Percentiles rank a stretch among this genome's conserved stretches.
These are phyloP conservation scores for Pangasius sanitwongsei DNA, from an alignment of 2,797 vertebrate genomes.

Conservation along the genomic window DNA sequence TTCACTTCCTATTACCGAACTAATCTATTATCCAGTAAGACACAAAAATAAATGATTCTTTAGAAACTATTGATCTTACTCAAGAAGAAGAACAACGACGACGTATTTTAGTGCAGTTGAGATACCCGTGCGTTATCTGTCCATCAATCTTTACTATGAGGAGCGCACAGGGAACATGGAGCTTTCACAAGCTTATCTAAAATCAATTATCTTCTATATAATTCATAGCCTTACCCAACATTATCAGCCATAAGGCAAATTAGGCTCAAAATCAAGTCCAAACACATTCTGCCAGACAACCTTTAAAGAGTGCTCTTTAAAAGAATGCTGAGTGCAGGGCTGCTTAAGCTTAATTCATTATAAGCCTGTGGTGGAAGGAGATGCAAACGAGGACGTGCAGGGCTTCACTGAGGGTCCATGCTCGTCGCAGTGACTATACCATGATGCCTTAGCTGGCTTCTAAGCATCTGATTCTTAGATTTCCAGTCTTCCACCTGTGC, in stretches of 20 bases:
- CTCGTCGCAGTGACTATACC: slow-evolving; percentile 75
- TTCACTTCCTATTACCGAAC: not conserved
- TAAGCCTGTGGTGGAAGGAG: not conserved
- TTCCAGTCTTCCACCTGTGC: slow-evolving; percentile 80
- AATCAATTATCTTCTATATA: slow-evolving; percentile 9
- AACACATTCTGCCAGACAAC: not conserved
- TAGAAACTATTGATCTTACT: slow-evolving; percentile 15
- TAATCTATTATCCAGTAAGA: slow-evolving; percentile 8
- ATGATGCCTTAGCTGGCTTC: slow-evolving; percentile 76
- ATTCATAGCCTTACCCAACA: not conserved
- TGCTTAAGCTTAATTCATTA: slow-evolving; percentile 9
- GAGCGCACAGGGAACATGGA: not conserved
- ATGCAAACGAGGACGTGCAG: not conserved
- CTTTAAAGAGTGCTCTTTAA: not conserved
- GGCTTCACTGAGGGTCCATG: slow-evolving; percentile 73
- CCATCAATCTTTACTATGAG: not conserved
- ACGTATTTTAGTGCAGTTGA: slow-evolving; percentile 41
- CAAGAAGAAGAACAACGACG: slow-evolving; percentile 7
- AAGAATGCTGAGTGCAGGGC: slow-evolving; percentile 7
- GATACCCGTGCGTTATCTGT: slow-evolving; percentile 2
- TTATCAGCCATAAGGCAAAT: slow-evolving; percentile 13
- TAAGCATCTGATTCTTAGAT: slow-evolving; percentile 80
- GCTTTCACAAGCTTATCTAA: slow-evolving; percentile 3
- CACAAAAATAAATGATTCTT: slow-evolving; percentile 27
- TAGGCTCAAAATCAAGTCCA: not conserved